Base-by-base conservation (phyloP, 2,888 invertebrate genomes). In the Lydus trimaculatus region DNA sequence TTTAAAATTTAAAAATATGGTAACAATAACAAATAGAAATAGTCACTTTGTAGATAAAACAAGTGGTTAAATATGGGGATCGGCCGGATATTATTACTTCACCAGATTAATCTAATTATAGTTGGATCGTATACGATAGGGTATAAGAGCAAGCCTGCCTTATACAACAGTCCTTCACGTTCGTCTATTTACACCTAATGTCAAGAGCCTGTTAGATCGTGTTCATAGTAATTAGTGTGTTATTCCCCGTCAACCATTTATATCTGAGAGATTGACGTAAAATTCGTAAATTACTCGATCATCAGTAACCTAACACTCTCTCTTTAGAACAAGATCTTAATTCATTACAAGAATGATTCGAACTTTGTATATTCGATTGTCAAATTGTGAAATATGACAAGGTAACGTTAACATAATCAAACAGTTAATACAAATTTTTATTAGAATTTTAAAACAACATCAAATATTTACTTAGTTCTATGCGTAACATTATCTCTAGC, bases 51-150 rank as follows among this genome's bases (percentile, higher is more conserved):
- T 15, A 39, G 5, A 9, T 48, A 20, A 48, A 48, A 48, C 48
- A 9, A 8, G 31, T n/a, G 31, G 28, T 33, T 59, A n/a, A 33
- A n/a, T 31, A 33, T 31, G 17, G 23, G 79, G 80, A 80, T 78
- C 81, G 78, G 77, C 75, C 80, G 82, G 82, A 83, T 82, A 81
- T 82, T 81, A 83, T 83, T 83, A 81, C 80, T 82, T 80, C 80
- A 79, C 74, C 74, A 79, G 81, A 81, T 81, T 83, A 84, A 83
- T 83, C 81, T 80, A 81, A 81, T 84, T 83, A 83, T 80, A 79
- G 80, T 76, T 80, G 79, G 80, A 80, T 82, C 79, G 76, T 70
- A 71, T 68, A 69, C 61, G 23, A 25, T 52, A 23, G 52, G 36
- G 52, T 33, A 39, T 31, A 23, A 33, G 31, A 36, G 43, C 31